Evolutionary conservation across 2,797 vertebrate genomes (phyloP).

Genomic region (Avahi laniger): DNA sequence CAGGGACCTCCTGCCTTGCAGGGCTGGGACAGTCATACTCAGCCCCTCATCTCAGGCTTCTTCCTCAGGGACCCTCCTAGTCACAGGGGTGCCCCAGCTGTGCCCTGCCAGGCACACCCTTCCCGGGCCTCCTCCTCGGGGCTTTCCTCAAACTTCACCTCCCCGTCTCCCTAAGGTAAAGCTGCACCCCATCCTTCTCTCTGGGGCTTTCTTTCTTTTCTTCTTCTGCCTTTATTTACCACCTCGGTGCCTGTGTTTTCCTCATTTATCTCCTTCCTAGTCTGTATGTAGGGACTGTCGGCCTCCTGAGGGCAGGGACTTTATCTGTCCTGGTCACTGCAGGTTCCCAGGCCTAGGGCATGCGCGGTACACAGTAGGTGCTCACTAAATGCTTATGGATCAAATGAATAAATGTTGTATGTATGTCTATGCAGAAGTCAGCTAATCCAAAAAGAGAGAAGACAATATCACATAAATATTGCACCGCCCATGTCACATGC

Average conservation of each 20-base stretch:
- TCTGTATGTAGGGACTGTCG: background rate
- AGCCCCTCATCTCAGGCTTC: background rate
- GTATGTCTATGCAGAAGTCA: background rate
- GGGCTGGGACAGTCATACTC: background rate
- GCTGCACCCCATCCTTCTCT: too few relatives aligned
- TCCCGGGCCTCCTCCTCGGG: too few relatives aligned
- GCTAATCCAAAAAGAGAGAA: background rate
- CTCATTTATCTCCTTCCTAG: background rate
- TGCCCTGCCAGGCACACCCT: too few relatives aligned
- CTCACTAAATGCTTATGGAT: background rate
- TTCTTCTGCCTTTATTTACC: background rate
- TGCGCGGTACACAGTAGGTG: background rate
- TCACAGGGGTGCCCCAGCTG: background rate
- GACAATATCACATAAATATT: background rate
- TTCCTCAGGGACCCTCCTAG: background rate
- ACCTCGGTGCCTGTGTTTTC: background rate
- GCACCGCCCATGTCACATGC: too few relatives aligned
- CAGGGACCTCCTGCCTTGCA: background rate
- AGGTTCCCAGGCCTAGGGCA: background rate
- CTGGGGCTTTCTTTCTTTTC: background rate
- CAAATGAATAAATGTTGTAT: background rate
- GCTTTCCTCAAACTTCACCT: background rate
- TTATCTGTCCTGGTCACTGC: background rate
- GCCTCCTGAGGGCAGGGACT: background rate
- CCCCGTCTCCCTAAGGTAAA: too few relatives aligned